Conservation (phyloP, 2,113 vertebrate species). For the Alexandromys fortis region DNA sequence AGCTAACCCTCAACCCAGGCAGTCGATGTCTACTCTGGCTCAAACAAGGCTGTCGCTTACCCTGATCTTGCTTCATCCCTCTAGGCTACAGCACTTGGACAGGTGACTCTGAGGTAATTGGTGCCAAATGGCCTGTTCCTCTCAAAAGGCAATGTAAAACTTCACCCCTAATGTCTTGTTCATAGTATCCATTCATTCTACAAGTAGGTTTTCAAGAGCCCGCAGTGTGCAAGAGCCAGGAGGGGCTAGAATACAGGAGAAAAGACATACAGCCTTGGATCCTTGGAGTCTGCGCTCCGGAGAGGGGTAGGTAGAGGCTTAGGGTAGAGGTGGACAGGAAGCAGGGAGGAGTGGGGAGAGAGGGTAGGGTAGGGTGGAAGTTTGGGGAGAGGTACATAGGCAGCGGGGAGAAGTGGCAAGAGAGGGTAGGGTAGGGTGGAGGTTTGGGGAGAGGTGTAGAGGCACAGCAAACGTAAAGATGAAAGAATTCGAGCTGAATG, state of each 20-base stretch:
- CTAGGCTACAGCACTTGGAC: background rate
- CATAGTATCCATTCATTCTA: background rate
- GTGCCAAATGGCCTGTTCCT: background rate
- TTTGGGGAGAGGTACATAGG: background rate
- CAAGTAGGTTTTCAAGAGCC: background rate
- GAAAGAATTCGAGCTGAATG: background rate
- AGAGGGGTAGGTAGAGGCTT: background rate
- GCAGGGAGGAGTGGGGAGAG: background rate
- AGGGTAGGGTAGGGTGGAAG: background rate
- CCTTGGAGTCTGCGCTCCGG: background rate
- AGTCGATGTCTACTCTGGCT: rapidly evolving
- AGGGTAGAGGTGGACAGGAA: too few relatives aligned
- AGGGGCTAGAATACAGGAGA: background rate
- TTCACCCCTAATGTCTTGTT: background rate
- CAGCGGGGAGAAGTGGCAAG: too few relatives aligned
- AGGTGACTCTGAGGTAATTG: background rate
- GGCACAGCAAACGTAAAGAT: background rate
- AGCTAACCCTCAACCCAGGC: background rate
- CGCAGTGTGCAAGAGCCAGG: background rate
- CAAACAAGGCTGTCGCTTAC: background rate
- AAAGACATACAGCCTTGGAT: background rate
- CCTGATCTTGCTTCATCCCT: background rate
- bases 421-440: background rate
- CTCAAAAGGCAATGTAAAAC: background rate
- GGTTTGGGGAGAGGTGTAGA: background rate